Conservation (phyloP, 2,888 invertebrate species). For the Eilema griseolum region DNA sequence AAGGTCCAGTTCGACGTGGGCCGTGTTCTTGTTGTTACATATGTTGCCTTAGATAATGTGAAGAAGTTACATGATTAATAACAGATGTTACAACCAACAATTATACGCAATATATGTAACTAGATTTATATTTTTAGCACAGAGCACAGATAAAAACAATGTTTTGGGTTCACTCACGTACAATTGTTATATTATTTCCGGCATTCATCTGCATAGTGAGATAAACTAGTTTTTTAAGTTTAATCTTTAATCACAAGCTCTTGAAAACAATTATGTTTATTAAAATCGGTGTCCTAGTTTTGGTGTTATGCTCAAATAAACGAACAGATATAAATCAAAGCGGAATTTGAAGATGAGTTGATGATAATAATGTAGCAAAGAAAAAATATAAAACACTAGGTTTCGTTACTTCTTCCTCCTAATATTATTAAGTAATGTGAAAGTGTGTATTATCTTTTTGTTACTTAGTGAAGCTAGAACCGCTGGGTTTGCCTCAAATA, state of each 20-base stretch:
- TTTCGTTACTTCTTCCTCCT: background rate
- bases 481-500: background rate
- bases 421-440: background rate
- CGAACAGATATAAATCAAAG: background rate
- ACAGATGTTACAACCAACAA: background rate
- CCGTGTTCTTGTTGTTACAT: background rate
- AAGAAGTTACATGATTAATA: conserved; percentile 3
- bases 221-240: conserved; percentile 4
- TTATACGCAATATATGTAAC: background rate
- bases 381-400: background rate
- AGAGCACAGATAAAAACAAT: background rate
- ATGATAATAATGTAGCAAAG: background rate
- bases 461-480: background rate
- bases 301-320: background rate
- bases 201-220: background rate
- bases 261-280: background rate
- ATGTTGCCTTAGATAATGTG: background rate
- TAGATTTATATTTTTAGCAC: background rate
- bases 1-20: background rate
- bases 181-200: conserved; percentile 2
- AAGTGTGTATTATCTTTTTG: background rate
- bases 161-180: conserved; percentile 4
- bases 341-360: background rate
- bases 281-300: background rate
- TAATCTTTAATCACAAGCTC: background rate